Percentiles rank a stretch among this genome's conserved stretches.
Evolutionary conservation across 2,797 vertebrate genomes (phyloP).

Genomic region (Acipenser oxyrinchus): DNA sequence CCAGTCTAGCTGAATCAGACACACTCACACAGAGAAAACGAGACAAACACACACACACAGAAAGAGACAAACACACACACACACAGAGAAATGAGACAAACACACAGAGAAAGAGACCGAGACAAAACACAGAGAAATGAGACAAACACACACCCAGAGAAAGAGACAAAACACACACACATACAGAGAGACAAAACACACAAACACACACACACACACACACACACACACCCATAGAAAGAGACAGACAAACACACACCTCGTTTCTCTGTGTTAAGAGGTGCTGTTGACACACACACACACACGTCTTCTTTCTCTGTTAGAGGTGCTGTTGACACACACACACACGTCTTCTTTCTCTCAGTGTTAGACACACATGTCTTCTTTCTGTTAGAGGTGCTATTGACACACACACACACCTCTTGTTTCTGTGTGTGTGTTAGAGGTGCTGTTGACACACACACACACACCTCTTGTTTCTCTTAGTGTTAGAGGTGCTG

Average conservation of each 20-base stretch:
- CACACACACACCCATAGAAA: slow-evolving; percentile 1
- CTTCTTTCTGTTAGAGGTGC: slow-evolving; percentile 16
- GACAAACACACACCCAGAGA: slow-evolving; percentile 5
- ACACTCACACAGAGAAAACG: background rate
- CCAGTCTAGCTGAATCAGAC: background rate
- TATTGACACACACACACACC: slow-evolving; percentile 2
- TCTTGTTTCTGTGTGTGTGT: background rate
- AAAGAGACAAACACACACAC: background rate
- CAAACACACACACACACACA: background rate
- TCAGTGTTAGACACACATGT: background rate
- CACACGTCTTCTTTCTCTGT: slow-evolving; percentile 6
- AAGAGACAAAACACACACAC: background rate
- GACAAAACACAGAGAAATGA: slow-evolving; percentile 10
- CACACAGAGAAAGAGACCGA: slow-evolving; percentile 7
- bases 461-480: too few relatives aligned
- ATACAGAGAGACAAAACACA: background rate
- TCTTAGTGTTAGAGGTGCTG: too few relatives aligned
- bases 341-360: background rate
- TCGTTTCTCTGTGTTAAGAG: too few relatives aligned
- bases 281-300: too few relatives aligned
- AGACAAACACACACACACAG: background rate
- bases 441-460: slow-evolving; percentile 17
- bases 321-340: background rate
- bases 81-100: background rate
- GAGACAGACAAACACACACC: slow-evolving; percentile 9